These are phyloP conservation scores for Dreissena rostriformis DNA, from an alignment of 1,140 invertebrate species.

Conservation along the genomic window DNA sequence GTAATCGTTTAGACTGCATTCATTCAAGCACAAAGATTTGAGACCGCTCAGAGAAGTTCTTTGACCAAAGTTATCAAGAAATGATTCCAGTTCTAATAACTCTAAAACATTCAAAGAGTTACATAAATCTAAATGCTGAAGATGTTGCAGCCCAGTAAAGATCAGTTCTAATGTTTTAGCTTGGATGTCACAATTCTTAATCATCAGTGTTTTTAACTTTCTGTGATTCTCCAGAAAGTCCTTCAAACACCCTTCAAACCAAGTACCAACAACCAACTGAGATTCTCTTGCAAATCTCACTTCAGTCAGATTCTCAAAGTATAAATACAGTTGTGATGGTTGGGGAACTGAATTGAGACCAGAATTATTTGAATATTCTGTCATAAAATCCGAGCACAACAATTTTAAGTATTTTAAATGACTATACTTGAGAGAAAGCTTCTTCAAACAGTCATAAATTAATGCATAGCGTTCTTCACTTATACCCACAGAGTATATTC, in stretches of 20 bases:
- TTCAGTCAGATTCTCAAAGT: neutral
- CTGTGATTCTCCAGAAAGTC: neutral
- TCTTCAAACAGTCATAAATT: constrained; percentile 25
- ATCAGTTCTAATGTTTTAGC: neutral
- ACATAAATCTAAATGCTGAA: neutral
- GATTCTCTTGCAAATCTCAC: neutral
- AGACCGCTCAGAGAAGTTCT: neutral
- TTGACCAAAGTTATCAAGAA: neutral
- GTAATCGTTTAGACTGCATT: constrained; percentile 32
- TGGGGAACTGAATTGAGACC: constrained; percentile 11
- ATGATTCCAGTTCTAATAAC: neutral
- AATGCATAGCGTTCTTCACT: neutral
- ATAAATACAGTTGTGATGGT: neutral
- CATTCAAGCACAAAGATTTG: neutral
- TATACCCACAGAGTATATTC: neutral
- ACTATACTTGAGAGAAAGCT: constrained; percentile 36
- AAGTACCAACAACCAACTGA: too few relatives aligned
- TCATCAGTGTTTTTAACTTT: neutral
- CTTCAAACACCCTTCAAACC: neutral
- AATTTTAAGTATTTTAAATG: constrained; percentile 27
- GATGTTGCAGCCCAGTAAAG: neutral
- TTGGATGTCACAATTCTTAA: neutral
- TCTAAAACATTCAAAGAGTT: neutral
- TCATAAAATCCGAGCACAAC: constrained; percentile 26
- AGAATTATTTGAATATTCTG: neutral